These are phyloP conservation scores for Ahaetulla prasina DNA, from an alignment of 2,113 vertebrate species.

Conservation along the genomic window DNA sequence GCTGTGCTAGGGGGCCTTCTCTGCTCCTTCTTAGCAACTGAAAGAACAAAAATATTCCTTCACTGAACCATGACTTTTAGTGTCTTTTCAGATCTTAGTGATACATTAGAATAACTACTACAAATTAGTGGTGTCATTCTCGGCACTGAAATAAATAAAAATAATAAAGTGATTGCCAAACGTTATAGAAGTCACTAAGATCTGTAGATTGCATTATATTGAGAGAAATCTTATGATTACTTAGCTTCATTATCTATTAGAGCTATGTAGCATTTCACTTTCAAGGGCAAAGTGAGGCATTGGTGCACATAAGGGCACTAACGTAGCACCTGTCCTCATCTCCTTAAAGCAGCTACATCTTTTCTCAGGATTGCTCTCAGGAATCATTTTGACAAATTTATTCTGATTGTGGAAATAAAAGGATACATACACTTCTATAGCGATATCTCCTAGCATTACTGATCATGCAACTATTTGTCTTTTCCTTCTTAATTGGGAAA, in stretches of 20 bases:
- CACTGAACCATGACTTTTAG: slow-evolving; percentile 40
- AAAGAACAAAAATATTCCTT: slow-evolving; percentile 67
- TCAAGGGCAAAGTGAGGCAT: not conserved
- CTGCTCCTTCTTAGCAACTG: slow-evolving; percentile 73
- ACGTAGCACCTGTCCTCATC: not conserved
- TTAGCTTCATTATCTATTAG: not conserved
- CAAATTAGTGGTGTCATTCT: not conserved
- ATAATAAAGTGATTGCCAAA: not conserved
- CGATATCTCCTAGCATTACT: not conserved
- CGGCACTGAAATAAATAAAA: not conserved
- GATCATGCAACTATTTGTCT: not conserved
- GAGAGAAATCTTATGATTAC: not conserved
- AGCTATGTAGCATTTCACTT: not conserved
- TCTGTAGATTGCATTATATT: not conserved
- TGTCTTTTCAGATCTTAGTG: slow-evolving; percentile 14
- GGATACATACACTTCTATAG: no score
- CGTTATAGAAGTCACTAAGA: not conserved
- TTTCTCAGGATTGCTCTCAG: not conserved
- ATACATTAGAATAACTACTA: slow-evolving; percentile 33
- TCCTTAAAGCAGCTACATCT: not conserved
- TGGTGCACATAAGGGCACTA: not conserved
- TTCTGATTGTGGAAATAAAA: not conserved
- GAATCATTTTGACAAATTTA: not conserved
- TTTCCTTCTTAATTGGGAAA: not conserved
- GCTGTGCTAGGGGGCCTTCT: slow-evolving; percentile 72